These are phyloP conservation scores for Aphidius colemani DNA, from an alignment of 2,888 invertebrate genomes.

Conservation along the genomic window DNA sequence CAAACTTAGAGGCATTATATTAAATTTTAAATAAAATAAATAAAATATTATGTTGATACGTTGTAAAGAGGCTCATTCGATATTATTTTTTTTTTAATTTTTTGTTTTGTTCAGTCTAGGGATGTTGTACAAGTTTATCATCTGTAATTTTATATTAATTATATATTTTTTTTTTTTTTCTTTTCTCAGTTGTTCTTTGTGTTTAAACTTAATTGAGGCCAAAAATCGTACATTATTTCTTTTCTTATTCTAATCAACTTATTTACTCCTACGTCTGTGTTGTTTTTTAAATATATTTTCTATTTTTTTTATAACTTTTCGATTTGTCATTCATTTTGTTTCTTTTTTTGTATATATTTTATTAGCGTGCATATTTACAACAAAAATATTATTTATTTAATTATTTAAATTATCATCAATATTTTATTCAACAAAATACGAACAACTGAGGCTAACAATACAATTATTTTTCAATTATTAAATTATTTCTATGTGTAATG, in stretches of 20 bases:
- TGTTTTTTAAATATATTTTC: conserved; percentile 10
- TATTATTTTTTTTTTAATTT: too few relatives aligned
- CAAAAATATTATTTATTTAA: conserved; percentile 16
- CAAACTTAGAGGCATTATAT: conserved; percentile 3
- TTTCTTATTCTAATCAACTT: conserved; percentile 18
- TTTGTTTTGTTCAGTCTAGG: conserved; percentile 34
- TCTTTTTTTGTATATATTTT: conserved; percentile 18
- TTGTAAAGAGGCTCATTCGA: conserved; percentile 36
- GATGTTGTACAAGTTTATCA: conserved; percentile 32
- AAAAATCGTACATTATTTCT: conserved; percentile 26
- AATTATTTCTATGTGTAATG: too few relatives aligned
- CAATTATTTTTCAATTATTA: too few relatives aligned
- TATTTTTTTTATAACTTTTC: conserved; percentile 11
- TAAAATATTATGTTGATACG: conserved; percentile 35
- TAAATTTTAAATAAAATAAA: conserved; percentile 14
- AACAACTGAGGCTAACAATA: too few relatives aligned
- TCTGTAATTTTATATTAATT: conserved; percentile 8
- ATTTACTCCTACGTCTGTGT: conserved; percentile 15
- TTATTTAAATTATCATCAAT: too few relatives aligned
- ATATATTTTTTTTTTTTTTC: conserved; percentile 17
- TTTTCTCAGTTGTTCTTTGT: conserved; percentile 22
- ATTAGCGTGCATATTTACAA: conserved; percentile 25
- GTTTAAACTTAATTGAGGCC: conserved; percentile 26
- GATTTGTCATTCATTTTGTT: conserved; percentile 3
- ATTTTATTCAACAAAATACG: too few relatives aligned